Evolutionary conservation across 1,140 invertebrate genomes (phyloP).

Genomic region (Scylla paramamosain): DNA sequence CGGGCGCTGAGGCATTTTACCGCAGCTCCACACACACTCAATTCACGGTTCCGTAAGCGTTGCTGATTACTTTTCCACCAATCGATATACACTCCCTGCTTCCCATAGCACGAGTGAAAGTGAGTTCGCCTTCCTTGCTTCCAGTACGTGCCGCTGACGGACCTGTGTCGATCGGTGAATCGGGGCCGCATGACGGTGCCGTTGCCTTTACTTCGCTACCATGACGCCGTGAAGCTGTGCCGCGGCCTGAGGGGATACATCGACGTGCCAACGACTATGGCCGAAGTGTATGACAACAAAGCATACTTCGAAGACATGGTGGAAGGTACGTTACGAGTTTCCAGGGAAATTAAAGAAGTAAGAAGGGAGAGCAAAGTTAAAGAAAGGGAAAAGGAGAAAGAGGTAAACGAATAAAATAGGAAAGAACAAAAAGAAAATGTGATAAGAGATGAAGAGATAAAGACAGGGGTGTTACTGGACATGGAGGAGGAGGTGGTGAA

Average conservation of each 20-base stretch:
- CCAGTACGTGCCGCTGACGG: slow-evolving; percentile 44
- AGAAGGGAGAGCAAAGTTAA: too few relatives aligned
- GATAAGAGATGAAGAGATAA: too few relatives aligned
- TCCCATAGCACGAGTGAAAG: background rate
- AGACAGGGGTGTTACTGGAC: too few relatives aligned
- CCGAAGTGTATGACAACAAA: background rate
- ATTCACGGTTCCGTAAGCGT: background rate
- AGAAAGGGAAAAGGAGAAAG: background rate
- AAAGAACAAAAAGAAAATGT: too few relatives aligned
- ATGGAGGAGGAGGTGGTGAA: too few relatives aligned
- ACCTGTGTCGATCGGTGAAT: slow-evolving; percentile 55
- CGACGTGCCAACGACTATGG: background rate
- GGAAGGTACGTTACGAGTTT: background rate
- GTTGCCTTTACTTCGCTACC: slow-evolving; percentile 50
- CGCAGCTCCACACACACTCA: too few relatives aligned
- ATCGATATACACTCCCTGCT: background rate
- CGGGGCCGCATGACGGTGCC: slow-evolving; percentile 54
- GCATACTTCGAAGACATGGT: background rate
- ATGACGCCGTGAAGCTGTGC: slow-evolving; percentile 57
- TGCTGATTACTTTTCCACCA: background rate
- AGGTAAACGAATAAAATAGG: background rate
- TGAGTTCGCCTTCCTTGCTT: background rate
- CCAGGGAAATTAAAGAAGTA: background rate
- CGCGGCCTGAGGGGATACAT: slow-evolving; percentile 40
- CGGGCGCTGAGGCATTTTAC: too few relatives aligned